phyloP scores from a whole-genome alignment of 1,140 invertebrate genomes.

The Drosophila sulfurigaster region DNA sequence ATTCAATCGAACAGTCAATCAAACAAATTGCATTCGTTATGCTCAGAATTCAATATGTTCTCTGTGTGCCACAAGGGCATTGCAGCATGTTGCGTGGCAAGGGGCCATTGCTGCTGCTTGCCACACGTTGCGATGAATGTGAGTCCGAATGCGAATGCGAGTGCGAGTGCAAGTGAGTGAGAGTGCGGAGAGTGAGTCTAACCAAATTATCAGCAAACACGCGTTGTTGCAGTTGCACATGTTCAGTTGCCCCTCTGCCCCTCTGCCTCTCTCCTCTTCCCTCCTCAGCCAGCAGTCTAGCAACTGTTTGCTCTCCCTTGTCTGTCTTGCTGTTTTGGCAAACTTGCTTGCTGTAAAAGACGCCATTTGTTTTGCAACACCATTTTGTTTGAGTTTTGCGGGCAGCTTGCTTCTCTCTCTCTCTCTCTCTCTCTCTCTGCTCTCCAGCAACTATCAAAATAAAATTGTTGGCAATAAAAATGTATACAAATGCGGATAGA shows the following conservation, averaged over 20 bases:
- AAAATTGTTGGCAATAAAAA: slow-evolving; percentile 81
- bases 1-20: slow-evolving; percentile 82
- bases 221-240: slow-evolving; percentile 49
- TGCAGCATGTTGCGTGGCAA: not conserved
- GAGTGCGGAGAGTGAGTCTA: slow-evolving; percentile 28
- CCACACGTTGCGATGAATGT: no score
- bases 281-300: not conserved
- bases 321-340: slow-evolving; percentile 6
- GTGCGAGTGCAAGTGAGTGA: no score
- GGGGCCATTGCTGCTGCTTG: slow-evolving; percentile 9
- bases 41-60: slow-evolving; percentile 68
- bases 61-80: slow-evolving; percentile 29
- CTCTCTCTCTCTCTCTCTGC: no score
- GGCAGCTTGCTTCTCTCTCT: slow-evolving; percentile 20
- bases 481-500: slow-evolving; percentile 77
- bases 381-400: slow-evolving; percentile 75
- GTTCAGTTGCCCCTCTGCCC: not conserved
- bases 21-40: slow-evolving; percentile 81
- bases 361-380: slow-evolving; percentile 80
- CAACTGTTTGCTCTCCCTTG: not conserved
- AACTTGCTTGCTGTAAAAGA: slow-evolving; percentile 58
- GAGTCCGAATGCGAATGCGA: slow-evolving; percentile 1
- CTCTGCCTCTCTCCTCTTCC: not conserved
- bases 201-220: slow-evolving; percentile 73
- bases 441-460: slow-evolving; percentile 69